Conservation (phyloP, 2,888 invertebrate species). For the Mesopsocus fuscifrons region DNA sequence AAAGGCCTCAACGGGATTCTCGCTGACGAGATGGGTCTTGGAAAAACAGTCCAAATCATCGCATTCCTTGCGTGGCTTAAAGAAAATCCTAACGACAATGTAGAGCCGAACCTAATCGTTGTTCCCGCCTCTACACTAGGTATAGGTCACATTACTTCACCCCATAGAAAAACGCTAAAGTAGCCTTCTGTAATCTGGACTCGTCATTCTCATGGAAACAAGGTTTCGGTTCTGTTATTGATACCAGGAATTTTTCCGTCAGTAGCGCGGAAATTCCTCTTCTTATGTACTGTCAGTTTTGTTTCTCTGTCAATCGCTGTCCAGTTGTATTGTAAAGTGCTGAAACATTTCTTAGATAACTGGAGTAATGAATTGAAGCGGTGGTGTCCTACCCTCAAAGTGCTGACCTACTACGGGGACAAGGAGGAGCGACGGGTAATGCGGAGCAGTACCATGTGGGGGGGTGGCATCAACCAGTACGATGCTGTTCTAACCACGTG, state of each 20-base stretch:
- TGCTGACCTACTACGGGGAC: constrained; percentile 77
- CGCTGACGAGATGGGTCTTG: constrained; percentile 95
- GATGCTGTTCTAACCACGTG: constrained; percentile 82
- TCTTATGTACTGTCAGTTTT: too few species aligned
- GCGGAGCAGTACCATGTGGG: constrained; percentile 54
- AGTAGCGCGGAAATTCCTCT: too few species aligned
- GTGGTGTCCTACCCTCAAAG: constrained; percentile 61
- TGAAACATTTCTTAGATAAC: too few species aligned
- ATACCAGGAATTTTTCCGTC: too few species aligned
- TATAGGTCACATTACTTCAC: constrained; percentile 22
- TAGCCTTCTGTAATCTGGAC: too few species aligned
- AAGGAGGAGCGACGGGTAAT: constrained; percentile 66
- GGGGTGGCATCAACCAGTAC: constrained; percentile 47
- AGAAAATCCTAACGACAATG: constrained; percentile 39
- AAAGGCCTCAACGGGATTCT: constrained; percentile 85
- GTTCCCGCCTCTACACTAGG: constrained; percentile 93
- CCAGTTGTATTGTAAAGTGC: too few species aligned
- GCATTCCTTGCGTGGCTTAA: constrained; percentile 78
- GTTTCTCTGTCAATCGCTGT: too few species aligned
- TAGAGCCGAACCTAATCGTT: constrained; percentile 75
- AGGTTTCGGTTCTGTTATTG: too few species aligned
- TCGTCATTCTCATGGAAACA: too few species aligned
- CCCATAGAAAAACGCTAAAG: too few species aligned
- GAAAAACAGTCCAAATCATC: constrained; percentile 88
- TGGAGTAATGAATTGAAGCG: constrained; percentile 59